Conservation (phyloP, 2,888 invertebrate genomes). For the Nomada fabriciana region DNA sequence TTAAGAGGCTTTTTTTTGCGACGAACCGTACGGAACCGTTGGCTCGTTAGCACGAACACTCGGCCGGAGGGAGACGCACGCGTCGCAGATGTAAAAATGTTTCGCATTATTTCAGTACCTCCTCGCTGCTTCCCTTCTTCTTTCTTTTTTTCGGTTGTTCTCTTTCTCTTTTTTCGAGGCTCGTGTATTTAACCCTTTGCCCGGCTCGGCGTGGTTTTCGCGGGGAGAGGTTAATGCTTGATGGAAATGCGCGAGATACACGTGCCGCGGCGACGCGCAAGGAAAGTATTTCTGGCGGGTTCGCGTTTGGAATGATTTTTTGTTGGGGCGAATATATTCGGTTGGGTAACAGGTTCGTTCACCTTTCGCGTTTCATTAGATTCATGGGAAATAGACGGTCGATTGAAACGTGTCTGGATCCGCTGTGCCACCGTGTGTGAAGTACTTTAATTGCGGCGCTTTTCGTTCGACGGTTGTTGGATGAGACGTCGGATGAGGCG, state of each 20-base stretch:
- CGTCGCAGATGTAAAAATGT: slow-evolving; percentile 41
- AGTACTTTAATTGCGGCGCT: too few relatives aligned
- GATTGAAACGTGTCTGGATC: too few relatives aligned
- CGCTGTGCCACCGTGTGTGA: too few relatives aligned
- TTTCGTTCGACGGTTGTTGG: too few relatives aligned
- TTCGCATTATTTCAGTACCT: slow-evolving; percentile 35
- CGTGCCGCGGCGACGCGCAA: not conserved
- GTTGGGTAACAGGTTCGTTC: too few relatives aligned
- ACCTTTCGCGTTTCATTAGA: too few relatives aligned
- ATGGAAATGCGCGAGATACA: not conserved
- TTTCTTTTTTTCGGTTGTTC: not conserved
- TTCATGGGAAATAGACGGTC: too few relatives aligned
- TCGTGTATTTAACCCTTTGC: slow-evolving; percentile 27
- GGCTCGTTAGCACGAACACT: slow-evolving; percentile 41
- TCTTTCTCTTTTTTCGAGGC: not conserved
- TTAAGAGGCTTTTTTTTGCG: slow-evolving; percentile 44
- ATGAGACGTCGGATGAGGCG: too few relatives aligned
- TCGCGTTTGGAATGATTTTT: not conserved
- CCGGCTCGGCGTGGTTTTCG: not conserved
- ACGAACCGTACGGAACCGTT: slow-evolving; percentile 41
- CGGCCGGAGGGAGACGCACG: slow-evolving; percentile 5
- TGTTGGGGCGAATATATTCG: too few relatives aligned
- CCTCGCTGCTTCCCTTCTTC: not conserved
- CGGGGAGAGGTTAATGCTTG: not conserved
- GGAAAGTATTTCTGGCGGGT: not conserved